These are phyloP conservation scores for Lymantria dispar DNA, from an alignment of 2,888 invertebrate species.

Conservation along the genomic window DNA sequence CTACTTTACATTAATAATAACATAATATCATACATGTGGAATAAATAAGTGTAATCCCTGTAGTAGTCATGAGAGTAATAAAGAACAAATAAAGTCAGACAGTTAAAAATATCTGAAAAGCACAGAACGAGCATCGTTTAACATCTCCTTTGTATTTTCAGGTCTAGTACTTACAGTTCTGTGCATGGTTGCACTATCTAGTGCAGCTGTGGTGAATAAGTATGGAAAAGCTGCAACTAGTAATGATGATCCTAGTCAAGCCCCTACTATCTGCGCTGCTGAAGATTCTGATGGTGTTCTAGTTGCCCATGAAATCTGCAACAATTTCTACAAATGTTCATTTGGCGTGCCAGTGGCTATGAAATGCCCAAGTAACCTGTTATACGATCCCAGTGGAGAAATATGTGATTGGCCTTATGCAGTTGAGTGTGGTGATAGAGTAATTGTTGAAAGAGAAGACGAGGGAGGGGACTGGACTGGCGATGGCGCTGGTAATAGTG, in stretches of 20 bases:
- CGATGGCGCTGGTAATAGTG: conserved; percentile 8
- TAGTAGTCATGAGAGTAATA: too few species aligned
- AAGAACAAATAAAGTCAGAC: too few species aligned
- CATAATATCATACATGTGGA: too few species aligned
- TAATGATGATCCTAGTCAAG: conserved; percentile 34
- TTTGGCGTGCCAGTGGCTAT: conserved; percentile 29
- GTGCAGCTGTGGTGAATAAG: conserved; percentile 1
- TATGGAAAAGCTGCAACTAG: not conserved
- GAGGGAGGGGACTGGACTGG: conserved; percentile 8
- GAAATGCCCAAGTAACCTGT: conserved; percentile 25
- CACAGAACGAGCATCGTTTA: too few species aligned
- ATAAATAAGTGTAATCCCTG: too few species aligned
- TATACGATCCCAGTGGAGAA: conserved; percentile 31
- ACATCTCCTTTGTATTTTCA: conserved; percentile 7
- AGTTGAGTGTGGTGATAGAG: conserved; percentile 38
- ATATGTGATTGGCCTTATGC: conserved; percentile 39
- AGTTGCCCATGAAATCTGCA: conserved; percentile 45
- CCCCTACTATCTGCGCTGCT: conserved; percentile 34
- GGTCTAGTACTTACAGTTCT: conserved; percentile 18
- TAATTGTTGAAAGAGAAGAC: conserved; percentile 12
- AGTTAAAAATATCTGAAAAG: too few species aligned
- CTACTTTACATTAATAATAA: too few species aligned
- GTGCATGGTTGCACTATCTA: conserved; percentile 5
- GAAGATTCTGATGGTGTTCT: conserved; percentile 32
- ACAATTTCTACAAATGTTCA: conserved; percentile 41